Conservation (phyloP, 2,888 invertebrate species). For the Catocala sponsa region DNA sequence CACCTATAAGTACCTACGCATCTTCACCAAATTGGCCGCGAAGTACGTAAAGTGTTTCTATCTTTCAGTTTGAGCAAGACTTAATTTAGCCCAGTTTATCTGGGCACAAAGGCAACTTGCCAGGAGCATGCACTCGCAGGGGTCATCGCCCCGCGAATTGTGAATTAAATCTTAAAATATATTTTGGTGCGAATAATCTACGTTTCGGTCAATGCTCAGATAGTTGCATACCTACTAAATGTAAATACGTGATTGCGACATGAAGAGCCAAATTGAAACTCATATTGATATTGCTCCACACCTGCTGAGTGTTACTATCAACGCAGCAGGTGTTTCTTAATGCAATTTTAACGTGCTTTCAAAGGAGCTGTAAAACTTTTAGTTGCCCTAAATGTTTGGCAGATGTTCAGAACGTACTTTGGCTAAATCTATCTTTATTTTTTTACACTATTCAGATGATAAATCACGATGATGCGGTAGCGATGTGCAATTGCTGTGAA, state of each 20-base stretch:
- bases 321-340: no score
- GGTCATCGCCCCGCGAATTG: constrained; percentile 53
- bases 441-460: no score
- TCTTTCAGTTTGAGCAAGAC: constrained; percentile 47
- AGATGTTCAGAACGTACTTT: no score
- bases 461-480: no score
- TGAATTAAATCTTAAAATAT: constrained; percentile 51
- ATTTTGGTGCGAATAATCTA: constrained; percentile 50
- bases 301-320: no score
- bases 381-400: no score
- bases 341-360: no score
- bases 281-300: no score
- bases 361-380: no score
- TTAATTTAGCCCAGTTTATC: constrained; percentile 58
- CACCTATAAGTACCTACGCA: background rate
- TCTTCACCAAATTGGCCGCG: constrained; percentile 26
- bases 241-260: constrained; percentile 3
- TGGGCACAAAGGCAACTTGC: constrained; percentile 58
- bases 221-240: constrained; percentile 3
- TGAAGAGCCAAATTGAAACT: background rate
- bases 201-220: constrained; percentile 44
- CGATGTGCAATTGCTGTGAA: no score
- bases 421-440: no score
- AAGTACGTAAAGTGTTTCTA: constrained; percentile 44
- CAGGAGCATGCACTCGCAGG: constrained; percentile 57